phyloP scores from a whole-genome alignment of 2,113 vertebrate genomes.

The Dicaeum eximium region DNA sequence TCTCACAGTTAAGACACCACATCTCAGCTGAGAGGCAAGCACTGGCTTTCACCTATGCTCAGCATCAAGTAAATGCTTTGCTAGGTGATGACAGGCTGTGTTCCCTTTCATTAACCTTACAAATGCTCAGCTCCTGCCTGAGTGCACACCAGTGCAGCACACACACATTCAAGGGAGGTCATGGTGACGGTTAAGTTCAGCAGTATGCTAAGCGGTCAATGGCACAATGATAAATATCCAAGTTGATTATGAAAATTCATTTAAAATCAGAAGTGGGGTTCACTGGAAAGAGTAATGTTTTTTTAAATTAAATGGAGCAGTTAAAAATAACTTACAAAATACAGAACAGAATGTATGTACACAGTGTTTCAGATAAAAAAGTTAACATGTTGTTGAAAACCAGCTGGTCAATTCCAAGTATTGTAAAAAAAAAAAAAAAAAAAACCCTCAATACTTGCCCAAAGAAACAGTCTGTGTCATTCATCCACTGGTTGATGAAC shows the following conservation, averaged over 20 bases:
- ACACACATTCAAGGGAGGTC: background rate
- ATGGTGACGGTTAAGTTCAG: background rate
- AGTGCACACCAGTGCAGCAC: background rate
- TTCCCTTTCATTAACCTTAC: background rate
- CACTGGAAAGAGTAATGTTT: background rate
- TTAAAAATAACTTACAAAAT: background rate
- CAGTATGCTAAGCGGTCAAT: background rate
- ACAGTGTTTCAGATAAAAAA: background rate
- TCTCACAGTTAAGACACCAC: background rate
- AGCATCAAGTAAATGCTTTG: background rate
- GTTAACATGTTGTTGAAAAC: background rate
- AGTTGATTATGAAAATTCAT: background rate
- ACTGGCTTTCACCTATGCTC: background rate
- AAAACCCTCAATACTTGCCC: slow-evolving; percentile 72
- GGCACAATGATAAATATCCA: background rate
- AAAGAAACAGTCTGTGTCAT: slow-evolving; percentile 93
- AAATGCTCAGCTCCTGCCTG: background rate
- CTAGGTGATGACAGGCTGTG: background rate
- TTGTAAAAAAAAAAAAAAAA: background rate
- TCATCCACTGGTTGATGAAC: slow-evolving; percentile 99
- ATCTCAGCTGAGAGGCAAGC: background rate
- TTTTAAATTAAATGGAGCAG: background rate
- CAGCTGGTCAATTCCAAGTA: background rate
- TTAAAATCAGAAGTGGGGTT: background rate
- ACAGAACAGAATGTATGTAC: background rate